Evolutionary conservation across 92 coral and sea anemone species (phyloP).

Genomic region (Isaurus tuberculatus): DNA sequence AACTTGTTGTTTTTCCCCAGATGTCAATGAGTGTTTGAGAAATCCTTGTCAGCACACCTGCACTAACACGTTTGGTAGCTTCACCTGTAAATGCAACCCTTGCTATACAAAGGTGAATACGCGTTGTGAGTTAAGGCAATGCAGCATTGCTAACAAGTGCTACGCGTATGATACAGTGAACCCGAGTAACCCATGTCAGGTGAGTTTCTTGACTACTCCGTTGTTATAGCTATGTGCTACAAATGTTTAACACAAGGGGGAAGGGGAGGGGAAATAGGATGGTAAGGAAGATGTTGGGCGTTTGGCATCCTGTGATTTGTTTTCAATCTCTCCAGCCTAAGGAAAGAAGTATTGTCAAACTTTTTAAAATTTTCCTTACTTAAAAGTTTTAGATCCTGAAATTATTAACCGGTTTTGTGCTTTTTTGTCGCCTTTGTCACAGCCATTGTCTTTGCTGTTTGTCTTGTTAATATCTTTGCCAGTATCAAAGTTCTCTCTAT

Average conservation of each 20-base stretch:
- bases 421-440: not conserved
- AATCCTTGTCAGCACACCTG: constrained; percentile 79
- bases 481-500: too few species aligned
- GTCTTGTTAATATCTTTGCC: too few species aligned
- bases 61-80: constrained; percentile 77
- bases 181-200: constrained; percentile 81
- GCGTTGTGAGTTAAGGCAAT: constrained; percentile 74
- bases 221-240: not conserved
- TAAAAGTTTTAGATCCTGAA: too few species aligned
- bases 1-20: constrained; percentile 45
- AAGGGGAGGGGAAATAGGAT: too few species aligned
- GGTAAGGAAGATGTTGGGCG: too few species aligned
- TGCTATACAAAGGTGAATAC: constrained; percentile 81
- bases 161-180: constrained; percentile 68
- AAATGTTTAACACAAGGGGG: too few species aligned
- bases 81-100: constrained; percentile 75
- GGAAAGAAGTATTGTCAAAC: too few species aligned
- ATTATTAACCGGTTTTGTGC: not conserved
- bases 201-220: not conserved
- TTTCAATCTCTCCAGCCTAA: too few species aligned
- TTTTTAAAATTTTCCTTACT: too few species aligned
- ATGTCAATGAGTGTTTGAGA: constrained; percentile 69
- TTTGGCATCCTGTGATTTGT: too few species aligned
- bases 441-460: not conserved
- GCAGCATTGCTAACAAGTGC: constrained; percentile 64